Base-by-base conservation (phyloP, 2,113 vertebrate genomes). In the Plotosus lineatus region DNA sequence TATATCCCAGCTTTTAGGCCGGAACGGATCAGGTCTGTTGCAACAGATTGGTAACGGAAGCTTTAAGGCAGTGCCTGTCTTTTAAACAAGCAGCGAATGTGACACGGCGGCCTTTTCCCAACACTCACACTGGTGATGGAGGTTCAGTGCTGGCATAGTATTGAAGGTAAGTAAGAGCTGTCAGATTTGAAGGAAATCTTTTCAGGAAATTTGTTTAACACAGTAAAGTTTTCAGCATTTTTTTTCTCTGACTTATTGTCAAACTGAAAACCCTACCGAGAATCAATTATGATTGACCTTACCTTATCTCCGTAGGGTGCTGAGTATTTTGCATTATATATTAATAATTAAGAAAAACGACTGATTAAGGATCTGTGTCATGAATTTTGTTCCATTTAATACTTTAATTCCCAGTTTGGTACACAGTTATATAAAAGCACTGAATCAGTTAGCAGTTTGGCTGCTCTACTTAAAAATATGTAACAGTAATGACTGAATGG, bases 11-110 rank as follows among this genome's bases (percentile, higher is more conserved):
- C 53, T 73, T 38, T 80, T 73, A 50, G 28, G 53, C 69, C 46
- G 50, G 19, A 44, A 36, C 23, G 68, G 68, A 61, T 44, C 78
- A 44, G 78, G 78, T 55, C 50, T 79, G 51, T 44, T 46, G 65
- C 65, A 69, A 80, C 42, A 74, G 79, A 73, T 73, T 73, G 79
- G 65, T 58, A 28, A 56, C 26, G 38, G 50, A 58, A 46, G 66
- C 50, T 71, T 71, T 79, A 79, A 79, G 58, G 48, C 60, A 65
- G 2, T 15, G 76, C 44, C 23, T 19, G 38, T 46, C 33, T 58
- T n/a, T 71, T 79, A 51, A 38, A 78, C 42, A 63, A 51, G 48
- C 48, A 55, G 17, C 3, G 21, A 68, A 38, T 8, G 23, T 26
- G 23, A 68, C 77, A 40, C 38, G 69, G 40, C 23, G 42, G 28